These are phyloP conservation scores for Columbina picui DNA, from an alignment of 2,113 vertebrate genomes.

Conservation along the genomic window DNA sequence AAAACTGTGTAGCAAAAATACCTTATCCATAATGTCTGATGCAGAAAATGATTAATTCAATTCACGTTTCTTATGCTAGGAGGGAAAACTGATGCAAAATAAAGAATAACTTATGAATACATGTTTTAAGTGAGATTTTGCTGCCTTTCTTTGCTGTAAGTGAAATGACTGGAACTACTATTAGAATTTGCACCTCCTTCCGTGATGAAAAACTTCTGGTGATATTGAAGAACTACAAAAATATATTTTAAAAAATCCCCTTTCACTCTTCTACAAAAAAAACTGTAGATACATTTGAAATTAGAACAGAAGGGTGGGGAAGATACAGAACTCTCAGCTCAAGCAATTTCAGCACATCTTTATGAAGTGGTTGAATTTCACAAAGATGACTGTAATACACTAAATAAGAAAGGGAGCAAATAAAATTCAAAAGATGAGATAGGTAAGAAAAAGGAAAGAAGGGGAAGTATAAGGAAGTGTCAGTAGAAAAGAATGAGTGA, in stretches of 20 bases:
- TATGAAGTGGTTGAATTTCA: background rate
- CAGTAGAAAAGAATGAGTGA: background rate
- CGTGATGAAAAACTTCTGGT: background rate
- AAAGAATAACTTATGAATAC: background rate
- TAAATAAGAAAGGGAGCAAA: background rate
- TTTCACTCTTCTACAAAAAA: background rate
- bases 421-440: background rate
- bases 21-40: background rate
- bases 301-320: background rate
- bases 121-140: background rate
- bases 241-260: background rate
- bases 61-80: background rate
- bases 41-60: background rate
- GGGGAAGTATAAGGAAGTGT: background rate
- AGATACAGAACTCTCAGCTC: background rate
- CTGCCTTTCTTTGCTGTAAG: background rate
- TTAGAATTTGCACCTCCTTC: background rate
- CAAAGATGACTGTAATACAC: background rate
- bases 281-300: background rate
- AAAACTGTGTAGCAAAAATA: constrained; percentile 6
- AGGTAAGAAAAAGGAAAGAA: background rate
- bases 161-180: background rate
- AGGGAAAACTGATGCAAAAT: background rate
- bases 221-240: background rate
- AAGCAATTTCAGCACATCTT: background rate